phyloP scores from a whole-genome alignment of 2,888 invertebrate species.

The Holacanthella duospinosa region DNA sequence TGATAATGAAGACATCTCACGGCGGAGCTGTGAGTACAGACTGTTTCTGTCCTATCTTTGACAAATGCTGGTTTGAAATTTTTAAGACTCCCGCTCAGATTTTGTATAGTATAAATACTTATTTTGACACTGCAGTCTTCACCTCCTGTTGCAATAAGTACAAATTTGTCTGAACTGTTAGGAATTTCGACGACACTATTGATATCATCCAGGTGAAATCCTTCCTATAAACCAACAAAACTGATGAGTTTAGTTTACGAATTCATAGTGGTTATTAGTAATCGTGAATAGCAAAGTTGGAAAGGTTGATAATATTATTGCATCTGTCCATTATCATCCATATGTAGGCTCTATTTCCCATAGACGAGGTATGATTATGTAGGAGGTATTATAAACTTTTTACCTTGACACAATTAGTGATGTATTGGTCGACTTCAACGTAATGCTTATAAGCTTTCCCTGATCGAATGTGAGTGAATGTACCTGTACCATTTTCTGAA shows the following conservation, averaged over 20 bases:
- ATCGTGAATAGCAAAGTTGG: too few relatives aligned
- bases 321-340: too few relatives aligned
- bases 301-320: too few relatives aligned
- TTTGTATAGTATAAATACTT: neutral
- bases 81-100: neutral
- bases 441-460: neutral
- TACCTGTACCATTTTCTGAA: neutral
- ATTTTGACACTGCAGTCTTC: neutral
- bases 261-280: too few relatives aligned
- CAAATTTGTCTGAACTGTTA: neutral
- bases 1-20: neutral
- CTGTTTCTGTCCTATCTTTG: neutral
- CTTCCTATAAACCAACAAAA: neutral
- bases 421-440: neutral
- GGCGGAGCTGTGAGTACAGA: neutral
- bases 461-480: neutral
- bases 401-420: neutral
- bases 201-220: neutral
- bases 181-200: neutral
- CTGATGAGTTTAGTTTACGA: too few relatives aligned
- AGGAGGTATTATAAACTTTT: too few relatives aligned
- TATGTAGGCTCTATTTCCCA: too few relatives aligned
- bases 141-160: neutral
- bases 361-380: too few relatives aligned
- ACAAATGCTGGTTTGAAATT: neutral